Base-by-base conservation (phyloP, 2,113 vertebrate genomes). In the Clinocottus analis region DNA sequence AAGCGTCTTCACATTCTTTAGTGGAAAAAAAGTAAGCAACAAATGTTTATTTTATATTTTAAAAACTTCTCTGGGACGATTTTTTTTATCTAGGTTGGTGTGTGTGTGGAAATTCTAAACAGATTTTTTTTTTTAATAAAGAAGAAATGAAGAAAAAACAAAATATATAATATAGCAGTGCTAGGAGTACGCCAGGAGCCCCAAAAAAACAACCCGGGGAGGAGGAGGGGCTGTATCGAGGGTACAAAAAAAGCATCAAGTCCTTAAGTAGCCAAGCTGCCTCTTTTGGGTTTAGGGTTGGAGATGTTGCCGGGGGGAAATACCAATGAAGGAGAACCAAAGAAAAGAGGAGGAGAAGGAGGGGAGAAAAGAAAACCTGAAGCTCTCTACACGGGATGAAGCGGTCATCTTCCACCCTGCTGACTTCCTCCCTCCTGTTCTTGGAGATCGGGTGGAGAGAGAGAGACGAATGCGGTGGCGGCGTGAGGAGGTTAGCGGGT, bases 221-320 rank as follows among this genome's bases (percentile, higher is more conserved):
- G 83, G 85, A 70, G 61, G 85, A 60, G 56, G 84, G 74, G 86
- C 75, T 77, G 73, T 29, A 59, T 35, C 67, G 84, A 89, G 87
- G 85, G 86, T 89, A 92, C 85, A 80, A 87, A 90, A 79, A 86
- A 90, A 92, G 85, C 91, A 90, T 82, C 70, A 82, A 90, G 93
- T 94, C 92, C 90, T 88, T 85, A 88, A 74, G 86, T 91, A 88
- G 84, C 89, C 88, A 93, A 96, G 94, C 94, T 95, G 95, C 94
- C 95, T 93, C 82, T 88, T 93, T 90, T 88, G 74, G 77, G 86
- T 84, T 88, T 93, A 82, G 89, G 90, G 89, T 88, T 85, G 92
- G 90, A 72, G 87, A 81, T 72, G 76, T 90, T 85, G 84, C 76
- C 67, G 16, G 72, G 69, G 62, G 33, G 16, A 21, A 17, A 64